Evolutionary conservation across 2,888 invertebrate species (phyloP).

Genomic region (Oegoconia quadripuncta): DNA sequence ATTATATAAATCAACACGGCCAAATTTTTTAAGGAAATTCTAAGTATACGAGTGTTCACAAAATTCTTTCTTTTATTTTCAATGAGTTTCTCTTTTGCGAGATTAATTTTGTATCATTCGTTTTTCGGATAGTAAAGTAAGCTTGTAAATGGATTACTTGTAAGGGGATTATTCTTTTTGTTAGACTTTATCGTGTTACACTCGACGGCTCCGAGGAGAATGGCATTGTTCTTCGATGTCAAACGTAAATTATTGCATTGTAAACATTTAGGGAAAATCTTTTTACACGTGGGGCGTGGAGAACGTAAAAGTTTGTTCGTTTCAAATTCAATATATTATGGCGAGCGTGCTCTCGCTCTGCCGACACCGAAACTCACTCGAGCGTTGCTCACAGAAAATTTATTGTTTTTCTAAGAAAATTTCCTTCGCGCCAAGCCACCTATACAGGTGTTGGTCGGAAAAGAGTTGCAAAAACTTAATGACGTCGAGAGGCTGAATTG

Average conservation of each 20-base stretch:
- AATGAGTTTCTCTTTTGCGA: too few species aligned
- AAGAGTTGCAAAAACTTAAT: conserved; percentile 60
- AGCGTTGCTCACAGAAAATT: conserved; percentile 75
- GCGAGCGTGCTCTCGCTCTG: conserved; percentile 76
- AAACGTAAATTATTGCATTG: conserved; percentile 61
- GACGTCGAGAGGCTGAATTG: conserved; percentile 46
- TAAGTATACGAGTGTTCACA: too few species aligned
- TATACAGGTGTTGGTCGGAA: conserved; percentile 51
- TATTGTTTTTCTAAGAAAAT: conserved; percentile 80
- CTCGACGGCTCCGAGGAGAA: background rate
- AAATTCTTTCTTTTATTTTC: too few species aligned
- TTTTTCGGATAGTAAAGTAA: background rate
- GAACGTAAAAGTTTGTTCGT: conserved; percentile 76
- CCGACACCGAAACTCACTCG: conserved; percentile 78
- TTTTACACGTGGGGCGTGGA: conserved; percentile 63
- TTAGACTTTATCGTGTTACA: background rate
- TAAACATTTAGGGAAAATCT: conserved; percentile 72
- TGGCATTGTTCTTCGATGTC: background rate
- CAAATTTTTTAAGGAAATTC: too few species aligned
- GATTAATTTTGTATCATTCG: conserved; percentile 1
- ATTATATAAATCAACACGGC: too few species aligned
- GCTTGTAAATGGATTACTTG: conserved; percentile 2
- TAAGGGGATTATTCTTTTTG: background rate
- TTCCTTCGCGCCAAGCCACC: conserved; percentile 62
- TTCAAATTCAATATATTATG: conserved; percentile 79